Evolutionary conservation across 2,797 vertebrate genomes (phyloP), one percentile per base, ranked within the genome.

Genomic region (Leucoraja ocellata): DNA sequence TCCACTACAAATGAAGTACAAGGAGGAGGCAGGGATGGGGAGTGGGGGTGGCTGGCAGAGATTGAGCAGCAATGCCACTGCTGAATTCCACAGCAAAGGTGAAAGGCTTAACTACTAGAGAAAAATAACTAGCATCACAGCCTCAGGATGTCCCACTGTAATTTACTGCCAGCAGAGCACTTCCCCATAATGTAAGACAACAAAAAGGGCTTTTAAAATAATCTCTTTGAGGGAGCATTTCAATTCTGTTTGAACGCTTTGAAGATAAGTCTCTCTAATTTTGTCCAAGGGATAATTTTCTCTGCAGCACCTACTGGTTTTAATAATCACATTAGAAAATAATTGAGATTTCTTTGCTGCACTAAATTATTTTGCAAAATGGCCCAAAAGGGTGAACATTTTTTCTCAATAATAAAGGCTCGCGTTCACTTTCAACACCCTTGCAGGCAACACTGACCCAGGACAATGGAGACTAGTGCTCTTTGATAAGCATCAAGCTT

Each of bases 1-100:
- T 96, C 96, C 95, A 93, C 96, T 96, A 96, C 95, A 96, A 97
- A 97, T 97, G 96, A 97, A 96, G 95, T 63, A 28, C 58, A 54
- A 58, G 46, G 25, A 9, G 25, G 10, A 61, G 80, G 23, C 9
- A n/a, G 86, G n/a, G 36, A 7, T 18, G 1, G 32, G 95, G 94
- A 93, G 94, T 94, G 95, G 95, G 96, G 94, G 96, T 93, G 94
- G 96, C 95, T 96, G 0, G 74, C 94, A 94, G 94, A 94, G 95
- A 95, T 4, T 92, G 95, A 46, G 94, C 94, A 94, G 94, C 94
- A 94, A 93, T 96, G 95, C 95, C 97, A 97, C 96, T 94, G 95
- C 93, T 93, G 93, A 95, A 94, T 94, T 93, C 4, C 94, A 95
- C 95, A 94, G 94, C 95, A 95, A 94, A 95, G 94, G 81, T 88